Conservation (phyloP, 2,888 invertebrate species). For the Dryobota labecula region DNA sequence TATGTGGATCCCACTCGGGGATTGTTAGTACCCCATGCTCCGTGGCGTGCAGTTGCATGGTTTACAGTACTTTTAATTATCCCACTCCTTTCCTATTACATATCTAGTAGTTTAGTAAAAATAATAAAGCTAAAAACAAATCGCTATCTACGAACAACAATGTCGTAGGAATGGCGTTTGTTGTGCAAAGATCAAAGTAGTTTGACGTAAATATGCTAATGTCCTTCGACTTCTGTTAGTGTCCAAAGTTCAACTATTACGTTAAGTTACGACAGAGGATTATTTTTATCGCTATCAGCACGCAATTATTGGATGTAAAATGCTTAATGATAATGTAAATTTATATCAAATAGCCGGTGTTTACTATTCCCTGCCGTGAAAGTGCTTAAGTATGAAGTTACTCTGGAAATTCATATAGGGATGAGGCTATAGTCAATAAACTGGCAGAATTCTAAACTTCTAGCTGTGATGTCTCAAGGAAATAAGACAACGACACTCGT, state of each 20-base stretch:
- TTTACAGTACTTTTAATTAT: background rate
- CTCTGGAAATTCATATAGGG: background rate
- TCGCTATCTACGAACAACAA: background rate
- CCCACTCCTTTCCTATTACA: background rate
- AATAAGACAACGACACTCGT: background rate
- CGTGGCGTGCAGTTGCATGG: background rate
- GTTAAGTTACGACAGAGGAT: conserved; percentile 3
- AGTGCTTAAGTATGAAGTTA: background rate
- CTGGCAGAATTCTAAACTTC: background rate
- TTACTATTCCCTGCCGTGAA: background rate
- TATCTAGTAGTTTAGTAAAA: background rate
- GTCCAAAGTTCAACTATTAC: conserved; percentile 44
- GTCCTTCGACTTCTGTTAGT: conserved; percentile 27
- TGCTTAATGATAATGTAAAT: background rate
- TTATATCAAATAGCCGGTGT: background rate
- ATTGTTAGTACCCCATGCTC: background rate
- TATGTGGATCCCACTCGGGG: background rate
- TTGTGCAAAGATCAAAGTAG: conserved; percentile 37
- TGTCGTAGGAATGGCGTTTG: conserved; percentile 1
- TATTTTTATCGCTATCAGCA: conserved; percentile 37
- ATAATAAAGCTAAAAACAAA: background rate
- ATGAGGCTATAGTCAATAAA: background rate
- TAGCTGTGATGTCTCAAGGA: too few relatives aligned
- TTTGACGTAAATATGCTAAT: conserved; percentile 7
- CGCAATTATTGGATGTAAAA: conserved; percentile 16